Percentiles rank a stretch among this genome's conserved stretches.
These are phyloP conservation scores for Salvator merianae DNA, from an alignment of 2,113 vertebrate genomes.

Conservation along the genomic window DNA sequence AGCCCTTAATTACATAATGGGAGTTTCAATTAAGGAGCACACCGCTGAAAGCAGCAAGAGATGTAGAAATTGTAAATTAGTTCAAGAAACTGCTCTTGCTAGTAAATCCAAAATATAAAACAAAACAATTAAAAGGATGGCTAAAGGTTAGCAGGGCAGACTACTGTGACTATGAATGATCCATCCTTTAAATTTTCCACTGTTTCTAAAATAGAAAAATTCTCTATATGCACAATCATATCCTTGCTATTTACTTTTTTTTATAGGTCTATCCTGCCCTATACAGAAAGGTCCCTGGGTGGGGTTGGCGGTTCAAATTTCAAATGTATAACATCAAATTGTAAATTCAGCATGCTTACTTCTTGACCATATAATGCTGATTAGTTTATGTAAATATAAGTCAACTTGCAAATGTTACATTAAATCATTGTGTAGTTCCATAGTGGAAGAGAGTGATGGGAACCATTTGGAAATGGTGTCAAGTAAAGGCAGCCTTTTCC, in stretches of 20 bases:
- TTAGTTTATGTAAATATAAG: background rate
- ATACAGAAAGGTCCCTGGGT: no score
- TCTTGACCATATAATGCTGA: background rate
- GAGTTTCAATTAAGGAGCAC: slow-evolving; percentile 67
- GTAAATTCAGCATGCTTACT: background rate
- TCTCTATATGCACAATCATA: no score
- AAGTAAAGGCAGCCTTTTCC: background rate
- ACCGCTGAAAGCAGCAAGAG: slow-evolving; percentile 72
- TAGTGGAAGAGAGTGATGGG: background rate
- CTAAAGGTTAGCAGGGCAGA: slow-evolving; percentile 68
- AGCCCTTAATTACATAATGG: slow-evolving; percentile 77
- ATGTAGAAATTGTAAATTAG: slow-evolving; percentile 75
- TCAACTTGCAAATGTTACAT: background rate
- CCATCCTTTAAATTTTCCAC: slow-evolving; percentile 25
- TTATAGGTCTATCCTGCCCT: no score
- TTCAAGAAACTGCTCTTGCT: slow-evolving; percentile 67
- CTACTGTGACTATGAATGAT: slow-evolving; percentile 48
- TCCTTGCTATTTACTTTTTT: slow-evolving; percentile 37
- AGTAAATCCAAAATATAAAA: slow-evolving; percentile 70
- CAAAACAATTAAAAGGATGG: slow-evolving; percentile 74
- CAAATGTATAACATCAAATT: background rate
- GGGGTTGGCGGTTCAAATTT: background rate
- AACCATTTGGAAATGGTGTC: background rate
- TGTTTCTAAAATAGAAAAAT: slow-evolving; percentile 58
- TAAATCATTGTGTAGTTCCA: background rate